These are phyloP conservation scores for Melinaea marsaeus DNA, from an alignment of 2,888 invertebrate genomes.

Conservation along the genomic window DNA sequence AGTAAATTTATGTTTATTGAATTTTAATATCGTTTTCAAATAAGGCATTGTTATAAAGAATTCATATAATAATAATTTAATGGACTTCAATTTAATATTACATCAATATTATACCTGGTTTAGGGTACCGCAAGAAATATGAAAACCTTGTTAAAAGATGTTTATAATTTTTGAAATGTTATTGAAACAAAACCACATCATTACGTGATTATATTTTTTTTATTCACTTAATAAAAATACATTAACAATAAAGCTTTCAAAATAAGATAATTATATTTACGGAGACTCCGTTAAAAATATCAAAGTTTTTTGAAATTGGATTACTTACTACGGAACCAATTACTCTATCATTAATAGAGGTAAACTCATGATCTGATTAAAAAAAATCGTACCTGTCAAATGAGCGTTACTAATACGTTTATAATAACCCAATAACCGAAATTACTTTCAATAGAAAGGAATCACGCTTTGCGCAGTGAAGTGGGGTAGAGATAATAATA, in stretches of 20 bases:
- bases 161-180: too few species aligned
- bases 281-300: not conserved
- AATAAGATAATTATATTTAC: not conserved
- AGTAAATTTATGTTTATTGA: not conserved
- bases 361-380: conserved; percentile 2
- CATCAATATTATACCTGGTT: not conserved
- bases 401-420: conserved; percentile 56
- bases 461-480: conserved; percentile 13
- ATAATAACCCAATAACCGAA: conserved; percentile 45
- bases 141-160: not conserved
- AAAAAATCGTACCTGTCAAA: conserved; percentile 33
- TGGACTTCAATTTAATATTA: not conserved
- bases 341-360: not conserved
- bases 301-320: not conserved
- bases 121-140: not conserved
- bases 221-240: not conserved
- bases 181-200: too few species aligned
- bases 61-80: conserved; percentile 5
- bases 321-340: conserved; percentile 1
- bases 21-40: conserved; percentile 4
- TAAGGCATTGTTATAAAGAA: conserved; percentile 1
- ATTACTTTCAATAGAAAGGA: conserved; percentile 26
- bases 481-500: not conserved
- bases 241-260: not conserved
- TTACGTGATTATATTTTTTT: too few species aligned